These are phyloP conservation scores for Exephanes ischioxanthus DNA, from an alignment of 2,888 invertebrate genomes.

Conservation along the genomic window DNA sequence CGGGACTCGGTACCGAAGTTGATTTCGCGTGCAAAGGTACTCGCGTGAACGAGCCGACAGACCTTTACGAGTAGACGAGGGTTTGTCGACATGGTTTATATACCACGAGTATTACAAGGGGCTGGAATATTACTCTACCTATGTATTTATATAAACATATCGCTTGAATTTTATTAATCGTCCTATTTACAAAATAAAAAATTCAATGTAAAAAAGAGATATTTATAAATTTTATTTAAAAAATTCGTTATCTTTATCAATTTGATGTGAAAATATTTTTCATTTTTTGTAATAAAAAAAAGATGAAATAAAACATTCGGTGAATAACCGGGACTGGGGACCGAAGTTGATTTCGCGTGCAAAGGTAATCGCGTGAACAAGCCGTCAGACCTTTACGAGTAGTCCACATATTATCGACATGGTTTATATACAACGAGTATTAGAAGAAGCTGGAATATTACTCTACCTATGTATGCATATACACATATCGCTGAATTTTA, in stretches of 20 bases:
- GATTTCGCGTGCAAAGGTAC: constrained; percentile 34
- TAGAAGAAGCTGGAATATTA: neutral
- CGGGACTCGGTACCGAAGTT: neutral
- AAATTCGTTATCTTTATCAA: neutral
- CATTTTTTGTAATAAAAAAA: neutral
- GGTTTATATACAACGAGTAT: neutral
- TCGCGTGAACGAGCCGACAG: constrained; percentile 22
- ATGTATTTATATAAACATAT: neutral
- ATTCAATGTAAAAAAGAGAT: too few species aligned
- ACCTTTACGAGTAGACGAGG: constrained; percentile 15
- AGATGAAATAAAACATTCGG: neutral
- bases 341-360: constrained; percentile 27
- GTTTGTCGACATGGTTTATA: neutral
- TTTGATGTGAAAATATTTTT: neutral
- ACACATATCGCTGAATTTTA: neutral
- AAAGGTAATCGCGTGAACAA: constrained; percentile 21
- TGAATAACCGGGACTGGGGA: neutral
- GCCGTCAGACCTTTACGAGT: constrained; percentile 10
- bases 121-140: neutral
- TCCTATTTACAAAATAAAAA: too few species aligned
- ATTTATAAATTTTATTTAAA: neutral
- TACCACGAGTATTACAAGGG: neutral
- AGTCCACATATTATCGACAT: constrained; percentile 1
- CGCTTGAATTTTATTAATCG: too few species aligned
- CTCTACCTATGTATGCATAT: neutral